Evolutionary conservation across 2,113 vertebrate genomes (phyloP).

Genomic region (Ciconia maguari): DNA sequence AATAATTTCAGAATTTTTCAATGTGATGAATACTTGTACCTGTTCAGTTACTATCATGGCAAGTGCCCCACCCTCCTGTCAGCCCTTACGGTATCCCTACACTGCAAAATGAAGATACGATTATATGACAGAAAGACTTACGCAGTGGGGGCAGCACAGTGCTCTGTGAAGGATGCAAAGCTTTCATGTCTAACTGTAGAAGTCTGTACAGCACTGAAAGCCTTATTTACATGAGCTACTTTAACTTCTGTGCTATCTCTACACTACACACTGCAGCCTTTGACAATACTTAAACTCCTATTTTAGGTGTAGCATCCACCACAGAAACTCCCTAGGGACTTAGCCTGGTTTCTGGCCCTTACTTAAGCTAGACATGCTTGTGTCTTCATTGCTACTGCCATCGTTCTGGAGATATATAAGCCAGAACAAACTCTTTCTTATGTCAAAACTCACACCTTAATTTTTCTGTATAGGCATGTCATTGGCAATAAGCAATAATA

Average conservation of each 20-base stretch:
- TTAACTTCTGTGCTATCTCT: neutral
- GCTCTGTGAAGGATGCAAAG: neutral
- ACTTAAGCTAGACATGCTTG: neutral
- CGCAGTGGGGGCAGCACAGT: neutral
- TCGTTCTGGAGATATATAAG: accelerated
- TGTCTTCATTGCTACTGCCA: neutral
- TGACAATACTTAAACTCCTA: neutral
- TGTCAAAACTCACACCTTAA: neutral
- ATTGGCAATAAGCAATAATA: neutral
- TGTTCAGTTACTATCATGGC: neutral
- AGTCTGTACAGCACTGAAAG: neutral
- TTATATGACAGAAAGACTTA: neutral
- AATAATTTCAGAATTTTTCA: neutral
- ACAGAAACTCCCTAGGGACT: neutral
- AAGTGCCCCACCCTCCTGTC: neutral
- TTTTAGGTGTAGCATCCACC: neutral
- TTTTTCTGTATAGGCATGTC: neutral
- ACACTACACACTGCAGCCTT: neutral
- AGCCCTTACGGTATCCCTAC: neutral
- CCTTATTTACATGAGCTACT: neutral
- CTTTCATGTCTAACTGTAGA: neutral
- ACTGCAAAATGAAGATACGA: neutral
- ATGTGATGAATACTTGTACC: neutral
- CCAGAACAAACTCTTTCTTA: neutral
- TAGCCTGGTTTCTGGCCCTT: neutral